A percentile compares a stretch with the other conserved stretches of the same genome.
phyloP scores from a whole-genome alignment of 2,797 vertebrate genomes.

The Bryconaethiops microstoma region DNA sequence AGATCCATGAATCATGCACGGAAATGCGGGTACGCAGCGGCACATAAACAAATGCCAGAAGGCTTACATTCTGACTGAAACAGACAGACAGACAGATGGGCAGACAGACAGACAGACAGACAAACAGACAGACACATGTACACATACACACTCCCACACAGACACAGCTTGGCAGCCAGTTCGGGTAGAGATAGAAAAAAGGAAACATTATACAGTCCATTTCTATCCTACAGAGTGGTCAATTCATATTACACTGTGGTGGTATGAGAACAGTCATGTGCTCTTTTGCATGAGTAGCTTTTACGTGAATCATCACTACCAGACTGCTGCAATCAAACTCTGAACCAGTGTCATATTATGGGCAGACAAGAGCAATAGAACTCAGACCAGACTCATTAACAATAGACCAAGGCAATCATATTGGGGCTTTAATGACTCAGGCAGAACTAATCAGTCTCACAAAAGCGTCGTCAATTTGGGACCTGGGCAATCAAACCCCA shows the following conservation, averaged over 20 bases:
- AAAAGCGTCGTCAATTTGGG: conserved; percentile 36
- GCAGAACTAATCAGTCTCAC: conserved; percentile 31
- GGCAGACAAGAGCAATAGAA: conserved; percentile 51
- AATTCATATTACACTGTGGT: conserved; percentile 64
- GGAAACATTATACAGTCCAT: conserved; percentile 57
- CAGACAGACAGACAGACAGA: conserved; percentile 10
- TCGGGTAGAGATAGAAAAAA: conserved; percentile 3
- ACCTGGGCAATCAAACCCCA: conserved; percentile 38
- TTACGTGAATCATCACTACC: conserved; percentile 51
- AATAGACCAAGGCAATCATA: conserved; percentile 12
- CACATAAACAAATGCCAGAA: not conserved
- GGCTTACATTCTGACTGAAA: not conserved
- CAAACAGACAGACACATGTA: not conserved
- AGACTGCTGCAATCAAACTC: conserved; percentile 48
- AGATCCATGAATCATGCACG: not conserved
- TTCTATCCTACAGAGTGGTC: conserved; percentile 58
- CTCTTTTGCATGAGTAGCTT: conserved; percentile 51
- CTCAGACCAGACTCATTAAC: conserved; percentile 42
- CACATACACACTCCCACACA: conserved; percentile 4
- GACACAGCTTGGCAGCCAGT: not conserved
- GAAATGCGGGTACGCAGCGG: not conserved
- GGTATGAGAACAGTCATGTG: conserved; percentile 62
- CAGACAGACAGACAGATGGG: not conserved
- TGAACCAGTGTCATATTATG: conserved; percentile 27
- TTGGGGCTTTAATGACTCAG: not conserved